Evolutionary conservation across 2,888 invertebrate genomes (phyloP).

Genomic region (Hedya salicella): DNA sequence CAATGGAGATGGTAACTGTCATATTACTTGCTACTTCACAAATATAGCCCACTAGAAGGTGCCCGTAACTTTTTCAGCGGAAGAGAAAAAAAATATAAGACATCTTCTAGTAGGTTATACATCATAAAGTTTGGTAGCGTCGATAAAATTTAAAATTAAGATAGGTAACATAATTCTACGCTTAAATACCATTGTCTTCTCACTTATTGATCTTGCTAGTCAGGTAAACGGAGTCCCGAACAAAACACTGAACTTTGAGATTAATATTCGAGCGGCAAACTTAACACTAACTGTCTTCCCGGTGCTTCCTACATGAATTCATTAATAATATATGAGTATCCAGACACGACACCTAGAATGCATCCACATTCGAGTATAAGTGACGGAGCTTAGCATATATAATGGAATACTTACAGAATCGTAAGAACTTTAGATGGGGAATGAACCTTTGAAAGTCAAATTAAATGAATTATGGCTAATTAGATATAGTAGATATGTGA

Average conservation of each 20-base stretch:
- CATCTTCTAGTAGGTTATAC: too few species aligned
- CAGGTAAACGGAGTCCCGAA: conserved; percentile 10
- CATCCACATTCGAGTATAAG: conserved; percentile 30
- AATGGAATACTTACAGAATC: conserved; percentile 27
- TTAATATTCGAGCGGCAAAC: conserved; percentile 37
- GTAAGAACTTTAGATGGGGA: background rate
- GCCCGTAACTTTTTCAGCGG: too few species aligned
- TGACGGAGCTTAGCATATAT: conserved; percentile 35
- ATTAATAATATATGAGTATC: conserved; percentile 41
- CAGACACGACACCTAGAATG: conserved; percentile 35
- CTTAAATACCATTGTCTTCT: background rate
- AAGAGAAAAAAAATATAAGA: too few species aligned
- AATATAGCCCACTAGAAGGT: background rate
- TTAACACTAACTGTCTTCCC: conserved; percentile 32
- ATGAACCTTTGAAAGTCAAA: background rate
- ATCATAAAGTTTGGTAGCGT: background rate
- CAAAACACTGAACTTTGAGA: conserved; percentile 20
- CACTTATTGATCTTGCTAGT: background rate
- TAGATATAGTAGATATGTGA: too few species aligned
- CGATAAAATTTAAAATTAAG: too few species aligned
- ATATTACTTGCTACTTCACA: conserved; percentile 1
- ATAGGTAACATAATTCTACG: background rate
- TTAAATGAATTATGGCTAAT: too few species aligned
- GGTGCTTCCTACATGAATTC: conserved; percentile 14
- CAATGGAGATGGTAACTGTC: conserved; percentile 25